Base-by-base conservation (phyloP, 1,140 invertebrate species). In the Mylabris phalerata region DNA sequence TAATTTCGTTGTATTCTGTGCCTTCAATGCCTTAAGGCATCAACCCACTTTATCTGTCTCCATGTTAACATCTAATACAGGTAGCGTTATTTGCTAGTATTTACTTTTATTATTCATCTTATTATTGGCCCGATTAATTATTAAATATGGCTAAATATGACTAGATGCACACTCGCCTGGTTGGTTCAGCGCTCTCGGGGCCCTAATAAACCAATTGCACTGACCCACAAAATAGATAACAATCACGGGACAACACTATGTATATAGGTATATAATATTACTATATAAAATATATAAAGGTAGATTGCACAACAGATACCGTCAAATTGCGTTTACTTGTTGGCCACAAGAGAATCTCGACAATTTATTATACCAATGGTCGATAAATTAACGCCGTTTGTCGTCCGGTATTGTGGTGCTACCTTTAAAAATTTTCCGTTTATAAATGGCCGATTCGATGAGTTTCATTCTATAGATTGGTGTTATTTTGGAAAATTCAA, bases 121-220 rank as follows among this genome's bases (percentile, higher is more conserved):
- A 4, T 27, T 7, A 41, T 25, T 50, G 60, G 58, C 64, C 66
- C 64, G 63, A 62, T 65, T 64, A 64, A 62, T 60, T 3, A 5
- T 32, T 4, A 32, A 32, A 50, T 38, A 58, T 60, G 52, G 59
- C 62, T 64, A 68, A 32, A 32, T 32, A 67, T 73, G 72, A 73
- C 72, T 73, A 73, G 72, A 71, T 67, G 59, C 62, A 73, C 71
- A 73, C 72, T 73, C 72, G 69, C 68, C 69, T 71, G 60, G 32
- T 65, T 63, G 60, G 32, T 65, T 63, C 69, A 65, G 65, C 63
- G 63, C 67, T 59, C 60, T 32, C 32, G 32, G 66, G 61, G 65
- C 59, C 66, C 50, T n/a, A 45, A 58, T 38, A 26, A 39, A 44
- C 42, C 32, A 60, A 71, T 71, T 71, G 69, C 69, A 71, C 68